Evolutionary conservation across 53 echinoderm and acorn worm genomes (phyloP).

Genomic region (Stichopus horrens): DNA sequence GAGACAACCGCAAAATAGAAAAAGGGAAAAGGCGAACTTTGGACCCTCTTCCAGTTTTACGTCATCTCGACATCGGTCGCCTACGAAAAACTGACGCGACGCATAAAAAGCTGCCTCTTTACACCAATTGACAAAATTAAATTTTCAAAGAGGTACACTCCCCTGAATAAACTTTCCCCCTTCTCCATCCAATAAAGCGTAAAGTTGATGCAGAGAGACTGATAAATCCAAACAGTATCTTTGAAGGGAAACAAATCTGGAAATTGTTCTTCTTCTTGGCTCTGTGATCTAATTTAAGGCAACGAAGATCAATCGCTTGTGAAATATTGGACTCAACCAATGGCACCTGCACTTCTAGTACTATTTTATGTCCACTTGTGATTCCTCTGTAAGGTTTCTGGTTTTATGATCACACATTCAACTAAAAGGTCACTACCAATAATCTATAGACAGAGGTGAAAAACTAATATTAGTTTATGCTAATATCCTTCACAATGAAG

Average conservation of each 20-base stretch:
- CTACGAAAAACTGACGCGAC: no score
- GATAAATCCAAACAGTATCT: no score
- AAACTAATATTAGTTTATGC: conserved; percentile 13
- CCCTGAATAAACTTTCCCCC: no score
- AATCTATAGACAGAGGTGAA: neutral
- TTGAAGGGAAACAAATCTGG: no score
- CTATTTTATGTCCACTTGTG: no score
- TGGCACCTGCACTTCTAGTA: no score
- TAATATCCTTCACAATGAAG: neutral
- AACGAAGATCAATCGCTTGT: conserved; percentile 3
- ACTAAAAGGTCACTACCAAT: conserved; percentile 24
- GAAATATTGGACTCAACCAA: neutral
- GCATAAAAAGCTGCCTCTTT: no score
- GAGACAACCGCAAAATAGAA: neutral
- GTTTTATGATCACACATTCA: neutral
- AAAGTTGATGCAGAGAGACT: no score
- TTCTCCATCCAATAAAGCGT: no score
- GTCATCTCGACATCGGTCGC: no score
- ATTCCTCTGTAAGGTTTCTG: neutral
- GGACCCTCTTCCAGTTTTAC: neutral
- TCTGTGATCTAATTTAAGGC: neutral
- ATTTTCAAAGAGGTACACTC: no score
- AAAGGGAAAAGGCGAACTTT: neutral
- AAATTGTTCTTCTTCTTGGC: neutral
- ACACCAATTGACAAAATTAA: no score